Evolutionary conservation across 1,140 invertebrate genomes (phyloP), one percentile per base, ranked within the genome.

Genomic region (Caenorhabditis inopinata): DNA sequence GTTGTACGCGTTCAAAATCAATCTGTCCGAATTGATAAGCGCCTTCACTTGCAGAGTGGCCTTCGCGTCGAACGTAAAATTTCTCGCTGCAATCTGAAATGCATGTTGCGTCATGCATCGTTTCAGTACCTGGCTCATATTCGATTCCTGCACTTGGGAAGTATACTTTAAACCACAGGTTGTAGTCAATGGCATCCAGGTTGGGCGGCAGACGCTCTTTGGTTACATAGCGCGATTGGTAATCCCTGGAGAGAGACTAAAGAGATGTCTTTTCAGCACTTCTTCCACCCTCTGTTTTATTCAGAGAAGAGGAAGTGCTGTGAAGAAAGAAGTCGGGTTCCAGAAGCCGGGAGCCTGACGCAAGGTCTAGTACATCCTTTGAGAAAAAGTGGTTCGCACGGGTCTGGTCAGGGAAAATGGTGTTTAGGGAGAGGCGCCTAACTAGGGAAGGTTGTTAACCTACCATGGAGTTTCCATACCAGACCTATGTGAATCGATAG

Each of bases 121-220:
- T 35, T 68, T 68, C 4, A 68, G 29, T 68, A 68, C 58, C 58
- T 68, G 58, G n/a, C 18, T 12, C 25, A 25, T 68, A 68, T 68
- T 68, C 32, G 23, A 68, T 32, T 5, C 27, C 27, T 9, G 58
- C 32, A 18, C 58, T 42, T 11, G 58, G 58, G 58, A 68, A 68
- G 27, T 68, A 68, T 18, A 32, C 32, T 68, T 68, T 35, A 12
- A 68, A 68, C 58, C 58, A 68, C 21, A 68, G 58, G 23, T 5
- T 68, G 38, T 68, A 68, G 58, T 68, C 58, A 68, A 68, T 68
- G 58, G 58, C 58, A 68, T 32, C 7, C n/a, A 68, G n/a, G 38
- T 68, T 68, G 3, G 58, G 58, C 23, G 58, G 58, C 11, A 68
- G 58, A 42, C 58, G 58, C 4, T 11, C n/a, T 68, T 68, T 68